Percentiles rank a stretch among this genome's conserved stretches.
Evolutionary conservation across 1,140 invertebrate genomes (phyloP).

Genomic region (Phymorhynchus buccinoides): DNA sequence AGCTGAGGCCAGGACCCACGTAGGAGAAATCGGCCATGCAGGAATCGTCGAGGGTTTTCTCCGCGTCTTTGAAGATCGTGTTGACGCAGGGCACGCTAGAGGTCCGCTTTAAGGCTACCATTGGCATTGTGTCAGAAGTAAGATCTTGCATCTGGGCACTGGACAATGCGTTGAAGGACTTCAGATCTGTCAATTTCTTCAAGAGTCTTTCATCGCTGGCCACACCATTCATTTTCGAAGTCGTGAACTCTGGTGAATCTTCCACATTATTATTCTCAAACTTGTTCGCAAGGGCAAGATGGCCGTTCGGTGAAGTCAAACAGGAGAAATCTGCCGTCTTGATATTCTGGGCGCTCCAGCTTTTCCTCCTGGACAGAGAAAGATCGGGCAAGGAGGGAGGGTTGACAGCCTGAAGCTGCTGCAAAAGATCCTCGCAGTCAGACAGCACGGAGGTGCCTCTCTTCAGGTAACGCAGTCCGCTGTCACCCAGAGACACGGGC

Average conservation of each 20-base stretch:
- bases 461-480: not conserved
- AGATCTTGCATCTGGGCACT: conserved; percentile 18
- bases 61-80: not conserved
- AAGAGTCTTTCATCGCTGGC: conserved; percentile 37
- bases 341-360: not conserved
- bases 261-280: not conserved
- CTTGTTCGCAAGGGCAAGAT: not conserved
- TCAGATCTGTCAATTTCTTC: conserved; percentile 56
- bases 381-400: not conserved
- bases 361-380: not conserved
- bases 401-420: not conserved
- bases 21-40: conserved; percentile 31
- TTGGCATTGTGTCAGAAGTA: not conserved
- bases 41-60: not conserved
- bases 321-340: not conserved
- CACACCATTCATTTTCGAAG: not conserved
- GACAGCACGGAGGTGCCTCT: conserved; percentile 9
- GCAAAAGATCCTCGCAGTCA: conserved; percentile 22
- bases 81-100: not conserved
- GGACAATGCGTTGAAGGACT: conserved; percentile 45
- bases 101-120: not conserved
- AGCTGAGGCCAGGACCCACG: conserved; percentile 44
- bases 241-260: no score
- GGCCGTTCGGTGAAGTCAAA: not conserved
- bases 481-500: not conserved